These are phyloP conservation scores for Hyperoplus lanceolatus DNA, from an alignment of 2,797 vertebrate species.

Conservation along the genomic window DNA sequence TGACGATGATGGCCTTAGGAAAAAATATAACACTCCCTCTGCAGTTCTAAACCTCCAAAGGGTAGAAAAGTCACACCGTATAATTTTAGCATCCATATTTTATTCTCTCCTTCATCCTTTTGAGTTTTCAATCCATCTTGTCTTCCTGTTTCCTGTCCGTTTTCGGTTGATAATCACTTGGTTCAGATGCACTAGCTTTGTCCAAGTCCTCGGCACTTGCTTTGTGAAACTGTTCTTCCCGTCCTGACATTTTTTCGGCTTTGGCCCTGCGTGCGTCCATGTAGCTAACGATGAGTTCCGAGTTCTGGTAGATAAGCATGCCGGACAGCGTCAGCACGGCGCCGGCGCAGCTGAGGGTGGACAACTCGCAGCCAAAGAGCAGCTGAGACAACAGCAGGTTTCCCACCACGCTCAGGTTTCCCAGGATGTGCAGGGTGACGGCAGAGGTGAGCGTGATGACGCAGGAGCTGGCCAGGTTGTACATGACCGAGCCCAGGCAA, in stretches of 20 bases:
- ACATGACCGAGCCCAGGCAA: slow-evolving; percentile 95
- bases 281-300: slow-evolving; percentile 85
- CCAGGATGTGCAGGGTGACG: slow-evolving; percentile 96
- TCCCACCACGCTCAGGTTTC: slow-evolving; percentile 94
- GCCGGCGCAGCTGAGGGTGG: slow-evolving; percentile 91
- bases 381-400: slow-evolving; percentile 93
- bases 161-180: slow-evolving; percentile 47
- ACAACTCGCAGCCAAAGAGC: slow-evolving; percentile 91
- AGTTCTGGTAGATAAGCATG: slow-evolving; percentile 96
- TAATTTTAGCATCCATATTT: neutral
- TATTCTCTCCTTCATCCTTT: slow-evolving; percentile 32
- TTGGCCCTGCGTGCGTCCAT: slow-evolving; percentile 78
- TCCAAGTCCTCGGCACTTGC: slow-evolving; percentile 15
- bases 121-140: slow-evolving; percentile 74
- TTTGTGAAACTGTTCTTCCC: slow-evolving; percentile 13
- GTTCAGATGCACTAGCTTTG: slow-evolving; percentile 23
- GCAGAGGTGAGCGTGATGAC: slow-evolving; percentile 96
- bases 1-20: slow-evolving; percentile 29
- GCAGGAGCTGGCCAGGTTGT: slow-evolving; percentile 96
- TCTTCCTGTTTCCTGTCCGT: slow-evolving; percentile 53
- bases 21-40: slow-evolving; percentile 31
- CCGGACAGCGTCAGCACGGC: slow-evolving; percentile 90
- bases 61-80: slow-evolving; percentile 7
- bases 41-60: slow-evolving; percentile 9
- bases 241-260: slow-evolving; percentile 7